Evolutionary conservation across 2,888 invertebrate genomes (phyloP).

Genomic region (Ochlodes sylvanus): DNA sequence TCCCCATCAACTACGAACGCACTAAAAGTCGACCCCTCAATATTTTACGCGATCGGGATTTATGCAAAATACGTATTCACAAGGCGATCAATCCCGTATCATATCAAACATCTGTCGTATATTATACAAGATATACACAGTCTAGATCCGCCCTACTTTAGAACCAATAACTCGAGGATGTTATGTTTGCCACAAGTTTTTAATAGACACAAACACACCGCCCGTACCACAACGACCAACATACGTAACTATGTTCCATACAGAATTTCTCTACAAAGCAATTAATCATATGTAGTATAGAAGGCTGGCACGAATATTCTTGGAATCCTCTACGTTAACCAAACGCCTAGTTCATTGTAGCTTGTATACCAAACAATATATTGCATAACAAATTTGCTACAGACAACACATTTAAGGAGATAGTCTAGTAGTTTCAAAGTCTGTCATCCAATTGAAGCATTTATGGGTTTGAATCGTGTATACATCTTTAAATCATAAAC

Average conservation of each 20-base stretch:
- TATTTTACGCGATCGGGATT: background rate
- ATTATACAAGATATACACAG: conserved; percentile 7
- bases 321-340: conserved; percentile 17
- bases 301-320: conserved; percentile 24
- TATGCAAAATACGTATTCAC: conserved; percentile 7
- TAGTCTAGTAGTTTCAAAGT: no score
- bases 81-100: conserved; percentile 1
- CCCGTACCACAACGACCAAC: background rate
- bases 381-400: background rate
- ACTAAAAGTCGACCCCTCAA: background rate
- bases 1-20: background rate
- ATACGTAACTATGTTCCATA: conserved; percentile 4
- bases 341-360: conserved; percentile 8
- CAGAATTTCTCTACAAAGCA: conserved; percentile 27
- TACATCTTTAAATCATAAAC: no score
- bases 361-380: background rate
- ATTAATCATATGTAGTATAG: conserved; percentile 33
- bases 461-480: no score
- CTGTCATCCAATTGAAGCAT: no score
- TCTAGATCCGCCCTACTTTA: conserved; percentile 29
- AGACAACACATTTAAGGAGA: no score
- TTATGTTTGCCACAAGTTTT: conserved; percentile 29
- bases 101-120: conserved; percentile 10
- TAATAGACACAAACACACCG: conserved; percentile 24
- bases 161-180: conserved; percentile 33